These are phyloP conservation scores for Xenopus laevis DNA, from an alignment of 2,113 vertebrate genomes.

Conservation along the genomic window DNA sequence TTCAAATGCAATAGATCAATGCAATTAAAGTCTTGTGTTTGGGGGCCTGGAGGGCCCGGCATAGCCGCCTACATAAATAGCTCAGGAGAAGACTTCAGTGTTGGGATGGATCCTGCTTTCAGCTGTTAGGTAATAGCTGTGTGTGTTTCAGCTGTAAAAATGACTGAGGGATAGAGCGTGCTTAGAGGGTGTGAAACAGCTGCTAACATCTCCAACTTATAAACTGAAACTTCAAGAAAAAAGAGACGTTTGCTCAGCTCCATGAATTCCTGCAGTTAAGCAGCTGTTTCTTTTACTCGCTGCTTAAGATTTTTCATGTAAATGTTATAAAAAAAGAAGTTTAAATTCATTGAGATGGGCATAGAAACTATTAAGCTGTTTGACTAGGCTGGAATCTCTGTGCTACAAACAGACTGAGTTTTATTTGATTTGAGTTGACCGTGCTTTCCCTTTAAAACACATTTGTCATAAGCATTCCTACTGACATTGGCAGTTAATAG, in stretches of 20 bases:
- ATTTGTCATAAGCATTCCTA: too few relatives aligned
- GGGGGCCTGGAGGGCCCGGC: conserved; percentile 44
- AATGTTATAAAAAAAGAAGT: background rate
- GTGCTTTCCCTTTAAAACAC: background rate
- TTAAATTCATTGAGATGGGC: background rate
- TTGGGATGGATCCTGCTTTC: conserved; percentile 35
- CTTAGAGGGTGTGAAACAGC: conserved; percentile 20
- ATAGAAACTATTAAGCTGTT: background rate
- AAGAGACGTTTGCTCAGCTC: background rate
- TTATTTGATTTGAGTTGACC: conserved; percentile 13
- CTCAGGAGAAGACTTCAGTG: conserved; percentile 52
- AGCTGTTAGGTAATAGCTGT: conserved; percentile 29
- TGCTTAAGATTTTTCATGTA: background rate
- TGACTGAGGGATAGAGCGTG: conserved; percentile 14
- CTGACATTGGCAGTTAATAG: too few relatives aligned
- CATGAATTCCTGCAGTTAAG: conserved; percentile 11
- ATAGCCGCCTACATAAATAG: conserved; percentile 47
- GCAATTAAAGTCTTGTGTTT: conserved; percentile 75
- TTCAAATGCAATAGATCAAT: conserved; percentile 72
- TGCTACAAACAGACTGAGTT: too few relatives aligned
- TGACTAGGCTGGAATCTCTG: background rate
- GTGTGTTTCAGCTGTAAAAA: conserved; percentile 15
- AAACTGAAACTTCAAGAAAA: background rate
- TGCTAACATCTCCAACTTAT: conserved; percentile 18
- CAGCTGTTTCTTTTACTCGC: conserved; percentile 11